Conservation (phyloP, 2,113 vertebrate species). For the Probosciger aterrimus region DNA sequence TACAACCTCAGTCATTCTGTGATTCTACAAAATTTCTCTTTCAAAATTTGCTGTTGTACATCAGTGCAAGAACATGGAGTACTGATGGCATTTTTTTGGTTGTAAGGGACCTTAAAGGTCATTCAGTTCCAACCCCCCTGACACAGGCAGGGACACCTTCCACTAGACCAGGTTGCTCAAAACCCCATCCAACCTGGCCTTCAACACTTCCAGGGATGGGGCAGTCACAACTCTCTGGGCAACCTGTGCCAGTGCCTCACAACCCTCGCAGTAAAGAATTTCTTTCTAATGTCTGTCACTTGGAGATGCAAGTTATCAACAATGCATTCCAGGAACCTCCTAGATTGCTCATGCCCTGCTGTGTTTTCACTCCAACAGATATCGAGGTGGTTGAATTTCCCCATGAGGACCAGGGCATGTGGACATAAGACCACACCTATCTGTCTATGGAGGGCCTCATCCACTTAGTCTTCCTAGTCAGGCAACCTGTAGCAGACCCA, state of each 20-base stretch:
- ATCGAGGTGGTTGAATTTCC: not conserved
- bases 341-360: not conserved
- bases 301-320: not conserved
- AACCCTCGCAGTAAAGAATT: not conserved
- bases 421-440: not conserved
- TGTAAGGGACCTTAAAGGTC: not conserved
- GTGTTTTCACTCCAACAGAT: not conserved
- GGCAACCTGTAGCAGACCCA: not conserved
- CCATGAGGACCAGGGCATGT: not conserved
- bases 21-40: not conserved
- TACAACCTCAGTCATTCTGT: not conserved
- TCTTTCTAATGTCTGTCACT: not conserved
- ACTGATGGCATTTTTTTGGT: not conserved
- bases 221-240: not conserved
- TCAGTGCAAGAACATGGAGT: not conserved
- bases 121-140: not conserved
- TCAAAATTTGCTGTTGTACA: not conserved
- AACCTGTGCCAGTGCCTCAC: not conserved
- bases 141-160: not conserved
- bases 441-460: not conserved
- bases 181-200: not conserved
- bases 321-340: not conserved
- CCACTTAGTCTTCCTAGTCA: not conserved
- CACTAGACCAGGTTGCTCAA: not conserved
- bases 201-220: not conserved